Base-by-base conservation (phyloP, 2,113 vertebrate genomes). In the Vimba vimba region DNA sequence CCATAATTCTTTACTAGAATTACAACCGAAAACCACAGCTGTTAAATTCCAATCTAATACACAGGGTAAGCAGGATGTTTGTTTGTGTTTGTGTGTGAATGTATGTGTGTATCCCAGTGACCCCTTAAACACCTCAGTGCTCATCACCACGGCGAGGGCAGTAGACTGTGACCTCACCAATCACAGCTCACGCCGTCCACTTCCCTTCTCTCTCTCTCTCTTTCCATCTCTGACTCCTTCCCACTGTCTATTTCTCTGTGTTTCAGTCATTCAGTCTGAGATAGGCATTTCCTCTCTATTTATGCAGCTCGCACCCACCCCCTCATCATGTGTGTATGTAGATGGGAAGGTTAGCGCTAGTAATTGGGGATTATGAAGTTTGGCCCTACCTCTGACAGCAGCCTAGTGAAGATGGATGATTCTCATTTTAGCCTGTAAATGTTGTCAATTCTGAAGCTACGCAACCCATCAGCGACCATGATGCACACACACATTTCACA, bases 341-440 rank as follows among this genome's bases (percentile, higher is more conserved):
- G 92, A 92, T 93, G 90, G 83, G 87, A 95, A 95, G 94, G 96
- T 96, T 95, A 96, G 96, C 94, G 91, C 93, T 96, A 95, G 97
- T 99, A 99, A 99, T 99, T 99, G 97, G 97, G 95, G 96, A 98
- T 99, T 98, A 99, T 99, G 97, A 99, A 98, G 97, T 99, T 98
- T 98, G 97, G 97, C 98, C 96, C 96, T 96, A 96, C 95, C 91
- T 94, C 95, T 99, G 98, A 99, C 98, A 99, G 97, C 94, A 95
- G 87, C 93, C 97, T 99, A 99, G 99, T 97, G 97, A 99, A 99
- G 97, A 99, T 99, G 97, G 97, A 99, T 99, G 97, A 99, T 99
- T 97, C 97, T 99, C 97, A 99, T 99, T 99, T 98, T 96, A 96
- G 96, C 96, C 97, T 95, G 96, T 98, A 99, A 99, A 98, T 98